Evolutionary conservation across 2,888 invertebrate genomes (phyloP), one percentile per base, ranked within the genome.

Genomic region (Pandemis cinnamomeana): DNA sequence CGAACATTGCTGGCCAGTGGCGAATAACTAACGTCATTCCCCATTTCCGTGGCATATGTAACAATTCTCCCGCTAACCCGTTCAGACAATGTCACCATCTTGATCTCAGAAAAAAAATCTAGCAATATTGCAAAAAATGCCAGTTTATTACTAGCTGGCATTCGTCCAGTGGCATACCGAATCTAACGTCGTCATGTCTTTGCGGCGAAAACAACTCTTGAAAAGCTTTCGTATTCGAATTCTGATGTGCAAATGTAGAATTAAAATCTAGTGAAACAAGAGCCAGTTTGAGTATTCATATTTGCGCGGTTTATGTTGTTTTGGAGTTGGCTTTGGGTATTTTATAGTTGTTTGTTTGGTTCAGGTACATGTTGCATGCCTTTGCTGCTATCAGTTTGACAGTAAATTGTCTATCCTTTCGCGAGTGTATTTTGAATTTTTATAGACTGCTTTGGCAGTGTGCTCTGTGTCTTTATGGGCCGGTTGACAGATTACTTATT

Each of bases 111-210:
- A 71, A 75, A 71, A 63, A 67, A 67, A 46, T 67, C 55, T 63
- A 48, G 58, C 71, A 63, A 67, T 36, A 70, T 75, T 71, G 73
- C 69, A 70, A 73, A 73, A 66, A 73, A 70, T 61, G 46, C 68
- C 15, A 44, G 41, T 73, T 66, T 73, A 73, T 73, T 70, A 66
- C 69, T 44, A 44, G 8, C 73, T 73, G 73, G 73, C 73, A 73
- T 44, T n/a, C 27, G 15, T 70, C 73, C 73, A 73, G 73, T 60
- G 73, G 69, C 73, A 73, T 73, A 70, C 73, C 73, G 64, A 69
- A 66, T 70, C 73, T 73, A 73, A 73, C 70, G 73, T 73, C 69
- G 72, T 72, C 72, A 68, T 68, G 72, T 69, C 72, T 72, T 69
- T 73, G 60, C 69, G 55, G 46, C 58, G 48, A 41, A 8, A 63